Evolutionary conservation across 2,113 vertebrate species (phyloP).

Genomic region (Irena cyanogastra): DNA sequence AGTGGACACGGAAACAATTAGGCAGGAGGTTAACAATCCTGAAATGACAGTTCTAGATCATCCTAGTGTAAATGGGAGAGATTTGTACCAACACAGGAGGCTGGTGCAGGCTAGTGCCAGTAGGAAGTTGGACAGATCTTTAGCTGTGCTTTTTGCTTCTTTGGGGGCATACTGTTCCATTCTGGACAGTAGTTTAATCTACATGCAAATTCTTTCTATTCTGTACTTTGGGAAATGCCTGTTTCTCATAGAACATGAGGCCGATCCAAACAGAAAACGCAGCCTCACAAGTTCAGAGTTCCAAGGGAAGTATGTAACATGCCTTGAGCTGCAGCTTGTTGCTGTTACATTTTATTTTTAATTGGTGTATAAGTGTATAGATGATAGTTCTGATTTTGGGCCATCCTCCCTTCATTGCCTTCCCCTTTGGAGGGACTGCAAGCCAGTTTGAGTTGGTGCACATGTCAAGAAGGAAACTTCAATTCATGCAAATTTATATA

Average conservation of each 20-base stretch:
- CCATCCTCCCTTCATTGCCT: not conserved
- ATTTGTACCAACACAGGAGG: not conserved
- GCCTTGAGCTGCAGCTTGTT: not conserved
- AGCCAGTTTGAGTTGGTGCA: not conserved
- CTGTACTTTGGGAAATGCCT: not conserved
- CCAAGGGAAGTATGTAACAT: not conserved
- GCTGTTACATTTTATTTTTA: not conserved
- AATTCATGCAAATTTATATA: not conserved
- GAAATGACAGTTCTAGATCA: conserved; percentile 1
- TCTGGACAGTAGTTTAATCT: not conserved
- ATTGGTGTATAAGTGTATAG: not conserved
- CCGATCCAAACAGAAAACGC: not conserved
- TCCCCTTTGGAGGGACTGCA: not conserved
- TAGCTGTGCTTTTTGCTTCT: not conserved
- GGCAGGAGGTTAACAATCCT: not conserved
- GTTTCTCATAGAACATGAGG: not conserved
- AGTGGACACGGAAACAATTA: conserved; percentile 25
- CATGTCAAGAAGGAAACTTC: not conserved
- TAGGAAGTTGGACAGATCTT: not conserved
- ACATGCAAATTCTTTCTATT: not conserved
- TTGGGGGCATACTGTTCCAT: not conserved
- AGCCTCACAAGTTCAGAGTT: not conserved
- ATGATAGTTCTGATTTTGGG: not conserved
- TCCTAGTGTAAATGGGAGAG: not conserved
- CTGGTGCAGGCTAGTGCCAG: not conserved